Evolutionary conservation across 2,888 invertebrate species (phyloP), one percentile per base, ranked within the genome.

Genomic region (Lepidocyrtoides sp.): DNA sequence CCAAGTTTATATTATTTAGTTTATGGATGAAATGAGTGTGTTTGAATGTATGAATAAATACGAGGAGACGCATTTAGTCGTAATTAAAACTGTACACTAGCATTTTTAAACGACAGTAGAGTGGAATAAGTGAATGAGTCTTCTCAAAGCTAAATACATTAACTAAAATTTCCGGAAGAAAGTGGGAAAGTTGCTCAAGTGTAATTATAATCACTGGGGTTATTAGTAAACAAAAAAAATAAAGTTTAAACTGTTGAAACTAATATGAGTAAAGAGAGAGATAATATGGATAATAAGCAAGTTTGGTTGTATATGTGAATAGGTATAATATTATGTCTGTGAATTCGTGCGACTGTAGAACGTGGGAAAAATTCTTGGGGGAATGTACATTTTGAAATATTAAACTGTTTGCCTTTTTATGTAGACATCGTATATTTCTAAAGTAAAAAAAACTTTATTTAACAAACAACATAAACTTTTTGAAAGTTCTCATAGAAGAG

Each of bases 161-260:
- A 32, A 32, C 66, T 66, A 66, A 66, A 60, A 51, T n/a, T 51
- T 51, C 8, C 32, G n/a, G n/a, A 51, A 77, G 48, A 23, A 82
- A 82, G 63, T 44, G 48, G 26, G 63, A 77, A 85, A 86, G 32
- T 86, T 60, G n/a, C 32, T 32, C 29, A 44, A 86, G 86, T 86
- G 60, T 86, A 86, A 63, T 85, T 85, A 85, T 86, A 75, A 86
- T 72, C 44, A 41, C 60, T 51, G 2, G 26, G 32, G 77, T 20
- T 86, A 86, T 86, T 86, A 86, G 86, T 48, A 86, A 77, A 85
- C 72, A 85, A 85, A 69, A 72, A 41, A 48, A 79, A 79, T 20
- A 66, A 82, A 85, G 57, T 48, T 72, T 85, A 57, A 66, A 72
- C 57, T 75, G 2, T 72, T 72, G 48, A 84, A 83, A n/a, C 14